Base-by-base conservation (phyloP, 2,888 invertebrate genomes). In the Bombylius major region DNA sequence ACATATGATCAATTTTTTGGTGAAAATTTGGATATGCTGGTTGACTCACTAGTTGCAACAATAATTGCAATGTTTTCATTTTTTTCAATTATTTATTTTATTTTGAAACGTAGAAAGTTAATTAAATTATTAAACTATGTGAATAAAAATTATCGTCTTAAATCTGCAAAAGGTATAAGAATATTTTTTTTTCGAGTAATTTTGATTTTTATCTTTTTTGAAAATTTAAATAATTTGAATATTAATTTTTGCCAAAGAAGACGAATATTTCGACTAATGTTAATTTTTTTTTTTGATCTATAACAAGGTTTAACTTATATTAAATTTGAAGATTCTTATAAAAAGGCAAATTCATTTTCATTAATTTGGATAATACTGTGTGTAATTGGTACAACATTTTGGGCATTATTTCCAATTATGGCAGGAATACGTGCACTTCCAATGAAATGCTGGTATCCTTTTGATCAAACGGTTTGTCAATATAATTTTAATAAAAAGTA, bases 81-180 rank as follows among this genome's bases (percentile, higher is more conserved):
- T 47, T 59, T 55, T 48, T 54, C 53, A 5, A 51, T 47, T 1
- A 9, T 50, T 13, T 77, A 77, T 54, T 73, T 74, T 55, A 70
- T 70, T 0, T 34, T 70, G 0, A 63, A 72, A 46, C 70, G 71
- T 36, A 54, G 65, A 1, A 69, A 75, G 5, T 61, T 77, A 45
- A 72, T 75, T 44, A 67, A 67, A 0, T 57, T 78, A 11, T 54
- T 69, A 0, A 63, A 65, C 3, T 76, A 64, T 58, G 73, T 76
- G 70, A 70, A 72, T 50, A 56, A 56, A 5, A 70, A 75, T 51
- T 77, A 77, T 59, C 71, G 69, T 61, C 71, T 69, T 55, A 69
- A 67, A 54, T 77, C 77, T 0, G 76, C 75, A 4, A 63, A 68
- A 42, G 77, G 77, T 59, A 53, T 14, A 33, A 42, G 34, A 5